Conservation (phyloP, 1,140 invertebrate genomes). For the Probaryconus sp. region DNA sequence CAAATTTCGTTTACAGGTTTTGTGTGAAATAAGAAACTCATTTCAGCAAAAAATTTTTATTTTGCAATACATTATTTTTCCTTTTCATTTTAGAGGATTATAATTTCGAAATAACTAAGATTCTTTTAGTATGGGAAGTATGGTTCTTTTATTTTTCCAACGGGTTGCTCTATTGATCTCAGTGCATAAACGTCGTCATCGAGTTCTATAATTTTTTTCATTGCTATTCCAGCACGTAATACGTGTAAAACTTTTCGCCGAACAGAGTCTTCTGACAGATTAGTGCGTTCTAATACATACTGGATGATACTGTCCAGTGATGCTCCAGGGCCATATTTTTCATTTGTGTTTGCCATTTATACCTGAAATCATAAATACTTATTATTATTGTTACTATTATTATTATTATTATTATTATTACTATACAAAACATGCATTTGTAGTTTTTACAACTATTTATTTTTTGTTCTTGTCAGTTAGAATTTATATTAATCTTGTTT, state of each 20-base stretch:
- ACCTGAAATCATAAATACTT: conserved; percentile 15
- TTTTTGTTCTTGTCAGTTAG: too few relatives aligned
- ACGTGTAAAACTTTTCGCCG: conserved; percentile 66
- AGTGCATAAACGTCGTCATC: conserved; percentile 18
- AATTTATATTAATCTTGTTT: too few relatives aligned
- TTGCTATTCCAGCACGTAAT: conserved; percentile 64
- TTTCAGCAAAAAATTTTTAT: too few relatives aligned
- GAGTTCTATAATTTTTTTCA: conserved; percentile 67
- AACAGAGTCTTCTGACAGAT: conserved; percentile 61
- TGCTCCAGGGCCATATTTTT: conserved; percentile 56
- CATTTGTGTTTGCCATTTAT: conserved; percentile 9
- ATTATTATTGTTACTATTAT: too few relatives aligned
- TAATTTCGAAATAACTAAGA: too few relatives aligned
- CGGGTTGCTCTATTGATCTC: neutral
- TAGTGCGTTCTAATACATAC: conserved; percentile 66
- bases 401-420: too few relatives aligned
- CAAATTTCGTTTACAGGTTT: neutral
- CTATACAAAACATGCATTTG: too few relatives aligned
- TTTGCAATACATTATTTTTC: too few relatives aligned
- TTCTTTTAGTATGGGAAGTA: too few relatives aligned
- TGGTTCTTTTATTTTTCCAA: neutral
- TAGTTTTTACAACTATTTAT: too few relatives aligned
- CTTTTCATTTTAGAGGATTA: too few relatives aligned
- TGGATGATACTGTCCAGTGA: conserved; percentile 68
- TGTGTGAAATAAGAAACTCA: too few relatives aligned